A percentile compares a stretch with the other conserved stretches of the same genome.
These are phyloP conservation scores for Pygocentrus nattereri DNA, from an alignment of 2,797 vertebrate genomes.

Conservation along the genomic window DNA sequence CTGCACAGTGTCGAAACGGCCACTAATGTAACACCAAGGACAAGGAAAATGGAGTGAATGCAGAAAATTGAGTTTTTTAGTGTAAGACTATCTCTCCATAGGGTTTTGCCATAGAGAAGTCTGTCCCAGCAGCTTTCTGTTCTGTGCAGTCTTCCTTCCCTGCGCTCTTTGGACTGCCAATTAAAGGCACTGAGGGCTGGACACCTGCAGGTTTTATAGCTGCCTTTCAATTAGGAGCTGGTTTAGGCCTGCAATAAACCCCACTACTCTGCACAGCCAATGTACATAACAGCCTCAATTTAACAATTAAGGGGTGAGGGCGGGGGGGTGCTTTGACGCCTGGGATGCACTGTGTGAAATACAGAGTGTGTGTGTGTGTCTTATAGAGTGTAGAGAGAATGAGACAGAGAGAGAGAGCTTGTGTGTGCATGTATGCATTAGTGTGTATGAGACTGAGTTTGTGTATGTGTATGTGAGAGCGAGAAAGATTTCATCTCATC, in stretches of 20 bases:
- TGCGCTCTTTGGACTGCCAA: constrained; percentile 58
- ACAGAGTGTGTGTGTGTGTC: constrained; percentile 2
- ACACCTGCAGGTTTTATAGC: constrained; percentile 66
- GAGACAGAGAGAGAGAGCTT: neutral
- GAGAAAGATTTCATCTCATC: constrained; percentile 33
- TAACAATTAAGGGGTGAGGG: constrained; percentile 50
- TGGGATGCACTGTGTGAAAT: constrained; percentile 10
- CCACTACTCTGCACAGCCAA: constrained; percentile 52
- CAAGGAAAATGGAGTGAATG: no score
- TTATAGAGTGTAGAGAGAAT: neutral
- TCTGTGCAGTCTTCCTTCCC: constrained; percentile 52
- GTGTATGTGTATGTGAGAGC: neutral
- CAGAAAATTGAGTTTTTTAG: constrained; percentile 43
- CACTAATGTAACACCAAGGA: constrained; percentile 31
- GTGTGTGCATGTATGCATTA: neutral
- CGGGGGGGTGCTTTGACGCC: constrained; percentile 13
- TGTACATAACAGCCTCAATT: constrained; percentile 60
- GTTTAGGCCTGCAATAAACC: constrained; percentile 62
- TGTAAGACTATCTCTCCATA: constrained; percentile 30
- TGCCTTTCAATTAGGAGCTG: constrained; percentile 67
- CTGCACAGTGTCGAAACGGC: neutral
- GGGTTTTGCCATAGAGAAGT: constrained; percentile 11
- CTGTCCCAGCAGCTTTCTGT: constrained; percentile 26
- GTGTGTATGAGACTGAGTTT: neutral
- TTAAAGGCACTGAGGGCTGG: constrained; percentile 59